phyloP scores from a whole-genome alignment of 1,140 invertebrate genomes.

The Megalopta genalis region DNA sequence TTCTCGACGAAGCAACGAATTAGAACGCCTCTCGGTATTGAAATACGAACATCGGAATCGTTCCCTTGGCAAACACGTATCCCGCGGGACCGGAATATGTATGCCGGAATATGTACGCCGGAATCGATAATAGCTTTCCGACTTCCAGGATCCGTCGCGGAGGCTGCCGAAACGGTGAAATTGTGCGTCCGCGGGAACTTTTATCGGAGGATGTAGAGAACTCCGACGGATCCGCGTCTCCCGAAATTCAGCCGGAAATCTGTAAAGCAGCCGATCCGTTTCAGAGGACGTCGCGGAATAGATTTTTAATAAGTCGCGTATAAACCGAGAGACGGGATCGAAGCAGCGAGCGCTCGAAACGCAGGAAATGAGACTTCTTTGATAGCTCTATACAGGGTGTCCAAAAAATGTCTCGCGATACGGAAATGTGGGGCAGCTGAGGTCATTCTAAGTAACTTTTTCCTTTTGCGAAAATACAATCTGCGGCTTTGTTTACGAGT shows the following conservation, averaged over 20 bases:
- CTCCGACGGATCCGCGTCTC: too few species aligned
- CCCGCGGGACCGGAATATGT: background rate
- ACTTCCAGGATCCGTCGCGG: background rate
- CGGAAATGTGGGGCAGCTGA: too few species aligned
- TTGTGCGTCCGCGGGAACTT: slow-evolving; percentile 6
- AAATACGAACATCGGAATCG: slow-evolving; percentile 32
- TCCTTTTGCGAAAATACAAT: too few species aligned
- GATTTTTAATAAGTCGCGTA: background rate
- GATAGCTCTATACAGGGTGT: too few species aligned
- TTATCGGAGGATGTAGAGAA: background rate
- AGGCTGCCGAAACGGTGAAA: background rate
- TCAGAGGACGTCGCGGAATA: background rate
- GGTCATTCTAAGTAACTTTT: too few species aligned
- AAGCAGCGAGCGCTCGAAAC: background rate
- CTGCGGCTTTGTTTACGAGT: too few species aligned
- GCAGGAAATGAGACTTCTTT: background rate
- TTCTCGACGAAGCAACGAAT: slow-evolving; percentile 5
- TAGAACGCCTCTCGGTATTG: slow-evolving; percentile 41
- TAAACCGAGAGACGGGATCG: background rate
- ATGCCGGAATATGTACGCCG: too few species aligned
- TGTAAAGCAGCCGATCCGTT: background rate
- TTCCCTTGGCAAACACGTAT: slow-evolving; percentile 14
- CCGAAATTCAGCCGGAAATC: background rate
- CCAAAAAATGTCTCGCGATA: too few species aligned
- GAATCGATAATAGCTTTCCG: slow-evolving; percentile 10